Percentiles rank a stretch among this genome's conserved stretches.
Evolutionary conservation across 2,797 vertebrate species (phyloP).

Genomic region (Acipenser oxyrinchus): DNA sequence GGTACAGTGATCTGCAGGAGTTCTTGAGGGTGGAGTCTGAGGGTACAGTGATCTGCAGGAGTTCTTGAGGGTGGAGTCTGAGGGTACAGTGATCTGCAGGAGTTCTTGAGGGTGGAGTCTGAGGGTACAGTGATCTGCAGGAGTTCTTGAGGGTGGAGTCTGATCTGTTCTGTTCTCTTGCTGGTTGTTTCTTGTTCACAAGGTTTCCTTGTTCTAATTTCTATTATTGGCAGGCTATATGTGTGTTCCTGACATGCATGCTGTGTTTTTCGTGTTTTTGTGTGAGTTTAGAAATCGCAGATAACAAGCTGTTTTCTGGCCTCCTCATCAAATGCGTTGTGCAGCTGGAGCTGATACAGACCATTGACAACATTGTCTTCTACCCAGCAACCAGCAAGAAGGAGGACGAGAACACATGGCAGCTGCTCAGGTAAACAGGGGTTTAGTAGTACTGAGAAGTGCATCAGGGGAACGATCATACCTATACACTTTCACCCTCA

Average conservation of each 20-base stretch:
- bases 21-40: too few species aligned
- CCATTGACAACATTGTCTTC: conserved; percentile 97
- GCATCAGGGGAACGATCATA: not conserved
- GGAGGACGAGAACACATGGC: conserved; percentile 93
- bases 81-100: too few species aligned
- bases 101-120: too few species aligned
- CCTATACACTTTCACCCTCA: not conserved
- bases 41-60: too few species aligned
- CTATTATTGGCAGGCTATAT: conserved; percentile 3
- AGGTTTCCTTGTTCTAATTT: not conserved
- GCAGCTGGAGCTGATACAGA: conserved; percentile 91
- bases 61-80: too few species aligned
- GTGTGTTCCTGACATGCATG: not conserved
- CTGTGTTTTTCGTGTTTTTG: not conserved
- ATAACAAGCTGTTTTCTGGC: conserved; percentile 90
- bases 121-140: too few species aligned
- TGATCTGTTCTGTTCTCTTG: not conserved
- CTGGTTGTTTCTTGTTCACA: not conserved
- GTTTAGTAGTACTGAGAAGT: not conserved
- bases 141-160: not conserved
- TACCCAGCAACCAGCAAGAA: conserved; percentile 93
- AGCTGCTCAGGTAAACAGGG: conserved; percentile 75
- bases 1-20: too few species aligned
- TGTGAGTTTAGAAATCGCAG: conserved; percentile 50
- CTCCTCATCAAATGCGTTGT: conserved; percentile 96